These are phyloP conservation scores for Megaleporinus macrocephalus DNA, from an alignment of 2,113 vertebrate genomes.

Conservation along the genomic window DNA sequence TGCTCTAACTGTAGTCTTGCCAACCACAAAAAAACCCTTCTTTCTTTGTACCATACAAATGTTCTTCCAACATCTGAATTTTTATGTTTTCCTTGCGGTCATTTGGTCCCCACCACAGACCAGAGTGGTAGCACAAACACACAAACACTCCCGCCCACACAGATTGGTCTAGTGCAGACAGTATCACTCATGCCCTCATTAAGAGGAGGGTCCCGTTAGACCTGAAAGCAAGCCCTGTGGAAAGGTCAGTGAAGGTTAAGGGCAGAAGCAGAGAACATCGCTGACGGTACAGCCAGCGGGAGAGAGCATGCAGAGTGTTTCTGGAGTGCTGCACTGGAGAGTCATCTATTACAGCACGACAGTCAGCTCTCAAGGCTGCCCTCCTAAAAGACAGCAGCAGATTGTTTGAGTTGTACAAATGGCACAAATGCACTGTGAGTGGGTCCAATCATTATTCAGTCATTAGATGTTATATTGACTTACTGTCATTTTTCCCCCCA, in stretches of 20 bases:
- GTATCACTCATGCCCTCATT: conserved; percentile 29
- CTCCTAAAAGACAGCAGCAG: conserved; percentile 16
- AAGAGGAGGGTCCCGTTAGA: conserved; percentile 9
- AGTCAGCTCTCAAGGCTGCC: conserved; percentile 17
- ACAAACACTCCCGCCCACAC: conserved; percentile 6
- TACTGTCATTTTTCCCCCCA: conserved; percentile 16
- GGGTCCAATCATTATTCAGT: conserved; percentile 37
- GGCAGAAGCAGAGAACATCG: conserved; percentile 21
- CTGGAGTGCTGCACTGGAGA: conserved; percentile 24
- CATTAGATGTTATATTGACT: conserved; percentile 42
- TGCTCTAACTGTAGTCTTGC: no score
- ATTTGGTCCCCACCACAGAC: background rate
- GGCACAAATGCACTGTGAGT: conserved; percentile 25
- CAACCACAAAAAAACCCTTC: no score
- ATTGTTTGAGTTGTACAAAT: conserved; percentile 26
- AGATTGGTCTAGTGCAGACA: background rate
- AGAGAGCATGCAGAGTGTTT: background rate
- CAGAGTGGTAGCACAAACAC: conserved; percentile 14
- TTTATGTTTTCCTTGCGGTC: background rate
- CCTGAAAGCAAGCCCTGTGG: conserved; percentile 15
- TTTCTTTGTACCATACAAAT: no score
- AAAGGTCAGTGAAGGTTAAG: conserved; percentile 32
- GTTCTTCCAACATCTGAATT: no score
- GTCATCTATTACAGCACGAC: conserved; percentile 39
- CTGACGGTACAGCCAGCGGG: background rate